Evolutionary conservation across 2,797 vertebrate genomes (phyloP), one percentile per base, ranked within the genome.

Genomic region (Arrhamphus sclerolepis): DNA sequence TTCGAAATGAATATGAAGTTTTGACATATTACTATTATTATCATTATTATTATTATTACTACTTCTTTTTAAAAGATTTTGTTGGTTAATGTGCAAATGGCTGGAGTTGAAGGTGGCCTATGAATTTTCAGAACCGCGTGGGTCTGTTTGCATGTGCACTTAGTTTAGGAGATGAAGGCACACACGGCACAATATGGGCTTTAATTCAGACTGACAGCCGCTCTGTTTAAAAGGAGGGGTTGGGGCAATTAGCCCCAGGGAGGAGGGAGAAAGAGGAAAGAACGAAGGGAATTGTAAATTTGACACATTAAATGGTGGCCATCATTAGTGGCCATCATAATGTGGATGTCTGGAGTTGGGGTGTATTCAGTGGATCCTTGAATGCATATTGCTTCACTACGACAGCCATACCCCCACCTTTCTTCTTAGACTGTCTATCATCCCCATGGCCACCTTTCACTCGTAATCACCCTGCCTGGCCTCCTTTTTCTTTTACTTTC

Each of bases 281-380:
- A 84, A 85, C 52, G 75, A 65, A 83, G 70, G 80, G 74, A 78
- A 86, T 85, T 84, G 83, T 89, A 87, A 89, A 86, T 91, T 83
- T 92, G 90, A 90, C 85, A 87, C 82, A 70, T 89, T 89, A 92
- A 93, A 91, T 92, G 83, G 89, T 83, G 75, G 66, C 62, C 56
- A 46, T 89, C 80, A 92, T 93, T 92, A 92, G 92, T 91, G 24
- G 24, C 24, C 24, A 26, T 26, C 24, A 26, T 26, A 26, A 91
- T 92, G 91, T 88, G 85, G 82, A 70, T 86, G 86, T 88, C 88
- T 86, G 50, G 80, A 58, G 64, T 82, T 40, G 31, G 67, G 65
- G 22, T 75, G 84, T 73, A 89, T 89, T 91, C 89, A 91, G 70
- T 58, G 63, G 76, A 65, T 78, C 46, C 77, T 72, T 92, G 89